A percentile compares a stretch with the other conserved stretches of the same genome.
Conservation (phyloP, 2,888 invertebrate species). For the Drosophila tripunctata region DNA sequence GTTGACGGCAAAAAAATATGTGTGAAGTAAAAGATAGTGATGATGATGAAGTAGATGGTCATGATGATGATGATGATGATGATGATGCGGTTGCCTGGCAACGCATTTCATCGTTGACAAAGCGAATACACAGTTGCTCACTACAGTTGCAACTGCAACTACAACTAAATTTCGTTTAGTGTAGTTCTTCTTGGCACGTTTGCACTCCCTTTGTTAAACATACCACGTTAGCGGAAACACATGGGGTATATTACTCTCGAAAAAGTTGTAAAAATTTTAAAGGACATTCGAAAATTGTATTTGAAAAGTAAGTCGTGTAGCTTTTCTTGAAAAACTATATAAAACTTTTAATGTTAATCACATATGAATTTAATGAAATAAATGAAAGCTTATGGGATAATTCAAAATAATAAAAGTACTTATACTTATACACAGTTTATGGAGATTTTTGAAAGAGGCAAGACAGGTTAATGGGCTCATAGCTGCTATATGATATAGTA, state of each 20-base stretch:
- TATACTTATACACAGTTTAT: no score
- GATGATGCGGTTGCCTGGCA: constrained; percentile 54
- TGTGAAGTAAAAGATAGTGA: background rate
- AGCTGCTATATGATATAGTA: no score
- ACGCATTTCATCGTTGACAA: constrained; percentile 46
- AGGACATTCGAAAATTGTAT: no score
- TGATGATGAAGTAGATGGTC: background rate
- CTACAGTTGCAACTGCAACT: constrained; percentile 8
- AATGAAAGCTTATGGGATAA: no score
- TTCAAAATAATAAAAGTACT: no score
- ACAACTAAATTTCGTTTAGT: constrained; percentile 12
- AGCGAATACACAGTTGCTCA: constrained; percentile 20
- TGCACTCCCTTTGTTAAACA: constrained; percentile 8
- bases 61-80: background rate
- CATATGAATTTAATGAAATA: no score
- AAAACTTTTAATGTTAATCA: no score
- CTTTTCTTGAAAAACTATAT: no score
- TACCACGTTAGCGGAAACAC: constrained; percentile 10
- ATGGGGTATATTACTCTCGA: background rate
- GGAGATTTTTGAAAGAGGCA: no score
- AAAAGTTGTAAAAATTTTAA: no score
- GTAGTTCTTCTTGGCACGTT: constrained; percentile 8
- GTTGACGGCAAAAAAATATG: background rate
- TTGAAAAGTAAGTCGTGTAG: no score
- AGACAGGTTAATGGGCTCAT: no score